These are phyloP conservation scores for Lynx canadensis DNA, from an alignment of 2,113 vertebrate genomes.

Conservation along the genomic window DNA sequence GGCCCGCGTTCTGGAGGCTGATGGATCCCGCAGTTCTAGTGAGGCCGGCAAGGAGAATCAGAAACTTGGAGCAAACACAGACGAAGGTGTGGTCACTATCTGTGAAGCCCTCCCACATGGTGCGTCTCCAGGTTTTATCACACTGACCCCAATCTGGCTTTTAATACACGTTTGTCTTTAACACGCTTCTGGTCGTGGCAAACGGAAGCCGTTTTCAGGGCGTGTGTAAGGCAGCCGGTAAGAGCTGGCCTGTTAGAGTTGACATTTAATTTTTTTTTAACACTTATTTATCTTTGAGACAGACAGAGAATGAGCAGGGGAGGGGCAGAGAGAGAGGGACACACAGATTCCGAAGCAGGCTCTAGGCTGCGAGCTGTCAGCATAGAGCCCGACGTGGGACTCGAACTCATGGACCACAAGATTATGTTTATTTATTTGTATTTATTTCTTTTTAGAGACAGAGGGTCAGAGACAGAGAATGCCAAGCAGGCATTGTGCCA, in stretches of 20 bases:
- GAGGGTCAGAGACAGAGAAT: too few species aligned
- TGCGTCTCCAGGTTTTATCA: neutral
- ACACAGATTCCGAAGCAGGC: too few species aligned
- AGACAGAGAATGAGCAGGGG: too few species aligned
- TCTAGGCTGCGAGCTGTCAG: too few species aligned
- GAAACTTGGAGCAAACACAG: neutral
- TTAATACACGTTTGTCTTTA: conserved; percentile 20
- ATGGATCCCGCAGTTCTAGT: conserved; percentile 54
- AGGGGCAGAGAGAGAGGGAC: too few species aligned
- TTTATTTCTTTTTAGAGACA: too few species aligned
- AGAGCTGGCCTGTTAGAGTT: neutral
- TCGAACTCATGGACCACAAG: too few species aligned
- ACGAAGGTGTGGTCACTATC: neutral
- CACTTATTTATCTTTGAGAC: too few species aligned
- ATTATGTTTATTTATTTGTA: too few species aligned
- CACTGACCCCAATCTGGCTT: conserved; percentile 49
- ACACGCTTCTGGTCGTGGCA: neutral
- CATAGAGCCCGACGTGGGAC: too few species aligned
- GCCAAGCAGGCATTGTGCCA: too few species aligned
- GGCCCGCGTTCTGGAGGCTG: conserved; percentile 26
- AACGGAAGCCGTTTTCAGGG: neutral
- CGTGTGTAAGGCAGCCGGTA: neutral
- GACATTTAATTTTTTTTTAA: neutral
- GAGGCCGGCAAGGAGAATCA: conserved; percentile 48
- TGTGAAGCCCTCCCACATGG: neutral